Base-by-base conservation (phyloP, 1,140 invertebrate genomes). In the Zeugodacus cucurbitae region DNA sequence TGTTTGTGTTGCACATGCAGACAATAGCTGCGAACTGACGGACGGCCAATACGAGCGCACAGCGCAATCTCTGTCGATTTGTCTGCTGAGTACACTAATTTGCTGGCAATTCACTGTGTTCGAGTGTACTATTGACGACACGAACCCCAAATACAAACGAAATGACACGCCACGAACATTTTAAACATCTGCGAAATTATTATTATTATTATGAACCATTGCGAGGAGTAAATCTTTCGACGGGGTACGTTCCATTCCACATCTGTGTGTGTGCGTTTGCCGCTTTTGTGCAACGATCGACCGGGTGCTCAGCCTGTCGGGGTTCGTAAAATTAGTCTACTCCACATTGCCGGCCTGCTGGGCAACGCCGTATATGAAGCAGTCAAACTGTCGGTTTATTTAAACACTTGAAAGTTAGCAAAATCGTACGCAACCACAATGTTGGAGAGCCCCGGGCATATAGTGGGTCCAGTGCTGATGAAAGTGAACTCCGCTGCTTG, bases 141-240 rank as follows among this genome's bases (percentile, higher is more conserved):
- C 17, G 34, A 82, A 82, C 20, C 20, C 44, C 67, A 48, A 44
- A 82, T 2, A 14, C 37, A 82, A 82, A 82, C 41, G 41, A 82
- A 82, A 82, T 82, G 74, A 82, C 74, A 82, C 41, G 41, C 74
- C 44, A 82, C 74, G 74, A 82, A 82, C 74, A 82, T 82, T 82
- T 82, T 82, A 82, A 82, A 82, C 74, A 82, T 82, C 74, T 82
- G 74, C 74, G 74, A 82, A 82, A 82, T 82, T 82, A 82, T 82
- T 82, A 82, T 82, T 82, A 82, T 82, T 82, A 54, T 54, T 54
- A 82, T 82, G 10, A 6, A 10, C 37, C 74, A 54, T 48, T 82
- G 74, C 37, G 58, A 82, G 34, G n/a, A 82, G 74, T 82, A 82
- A 54, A 82, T 82, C 74, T 82, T 82, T 82, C 74, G 48, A 82